Evolutionary conservation across 2,113 vertebrate species (phyloP), one percentile per base, ranked within the genome.

Genomic region (Malaclemys terrapin): DNA sequence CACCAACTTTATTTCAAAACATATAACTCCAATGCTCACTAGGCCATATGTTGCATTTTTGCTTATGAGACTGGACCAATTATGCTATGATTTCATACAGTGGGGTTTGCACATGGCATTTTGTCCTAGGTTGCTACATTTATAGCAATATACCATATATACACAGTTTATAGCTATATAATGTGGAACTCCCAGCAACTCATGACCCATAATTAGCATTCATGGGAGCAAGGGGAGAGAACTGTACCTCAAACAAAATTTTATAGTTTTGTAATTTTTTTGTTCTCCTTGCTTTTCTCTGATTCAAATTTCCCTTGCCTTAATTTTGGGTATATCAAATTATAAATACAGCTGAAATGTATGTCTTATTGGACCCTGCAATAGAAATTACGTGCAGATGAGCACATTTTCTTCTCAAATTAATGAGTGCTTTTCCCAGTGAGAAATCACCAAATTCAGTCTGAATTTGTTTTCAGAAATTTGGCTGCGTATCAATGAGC

Each of bases 381-480:
- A 31, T 45, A 24, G 72, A 80, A 79, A 38, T 31, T 91, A 25
- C 13, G 3, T 47, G 25, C 80, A 86, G 0, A 0, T 62, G 59
- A 88, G 17, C 4, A 0, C 24, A 56, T 88, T 72, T 38, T 72
- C 49, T 56, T 89, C 79, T 87, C 20, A 38, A 6, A 75, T 92
- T 87, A 45, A 10, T 8, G 84, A 78, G 27, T 88, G 19, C 65
- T 22, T 72, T 80, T 93, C 27, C 91, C 83, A 80, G 8, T 80
- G 25, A 82, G 80, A 79, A 75, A 81, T 93, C 94, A 16, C 80
- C 57, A 29, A 57, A 88, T 91, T 94, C 17, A 16, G 57, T 89
- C 78, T 95, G 38, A 7, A 0, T 87, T 91, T 90, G 31, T 92
- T 94, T 89, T 94, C 85, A 89, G 56, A 92, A 94, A 78, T 17